phyloP scores from a whole-genome alignment of 1,140 invertebrate species.

The Cyclina sinensis region DNA sequence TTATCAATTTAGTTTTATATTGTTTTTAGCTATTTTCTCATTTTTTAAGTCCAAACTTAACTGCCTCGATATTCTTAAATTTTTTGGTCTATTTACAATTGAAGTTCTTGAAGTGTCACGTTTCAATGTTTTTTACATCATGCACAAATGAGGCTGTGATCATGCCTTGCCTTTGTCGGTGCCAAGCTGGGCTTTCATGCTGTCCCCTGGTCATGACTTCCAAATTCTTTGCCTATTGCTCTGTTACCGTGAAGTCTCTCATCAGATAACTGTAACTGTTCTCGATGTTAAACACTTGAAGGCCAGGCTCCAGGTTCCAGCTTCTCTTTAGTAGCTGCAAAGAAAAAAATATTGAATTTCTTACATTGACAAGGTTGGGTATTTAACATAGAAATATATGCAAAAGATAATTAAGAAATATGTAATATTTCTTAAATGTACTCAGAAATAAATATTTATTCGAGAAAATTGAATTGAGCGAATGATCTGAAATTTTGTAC shows the following conservation, averaged over 20 bases:
- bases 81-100: not conserved
- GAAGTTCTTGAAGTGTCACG: not conserved
- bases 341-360: too few relatives aligned
- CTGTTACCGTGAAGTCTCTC: not conserved
- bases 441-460: too few relatives aligned
- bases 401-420: too few relatives aligned
- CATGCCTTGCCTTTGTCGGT: slow-evolving; percentile 11
- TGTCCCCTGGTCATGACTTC: slow-evolving; percentile 19
- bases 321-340: too few relatives aligned
- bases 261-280: too few relatives aligned
- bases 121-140: not conserved
- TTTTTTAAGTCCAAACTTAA: not conserved
- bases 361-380: too few relatives aligned
- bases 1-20: not conserved
- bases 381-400: too few relatives aligned
- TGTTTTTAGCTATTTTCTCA: not conserved
- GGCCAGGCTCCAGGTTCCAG: too few relatives aligned
- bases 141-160: slow-evolving; percentile 27
- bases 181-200: slow-evolving; percentile 1
- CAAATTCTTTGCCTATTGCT: slow-evolving; percentile 13
- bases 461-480: too few relatives aligned
- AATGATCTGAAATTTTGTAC: too few relatives aligned
- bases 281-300: too few relatives aligned
- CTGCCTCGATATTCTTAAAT: not conserved
- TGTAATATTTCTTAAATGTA: too few relatives aligned